These are phyloP conservation scores for Bombus impatiens DNA, from an alignment of 1,140 invertebrate species.

Conservation along the genomic window DNA sequence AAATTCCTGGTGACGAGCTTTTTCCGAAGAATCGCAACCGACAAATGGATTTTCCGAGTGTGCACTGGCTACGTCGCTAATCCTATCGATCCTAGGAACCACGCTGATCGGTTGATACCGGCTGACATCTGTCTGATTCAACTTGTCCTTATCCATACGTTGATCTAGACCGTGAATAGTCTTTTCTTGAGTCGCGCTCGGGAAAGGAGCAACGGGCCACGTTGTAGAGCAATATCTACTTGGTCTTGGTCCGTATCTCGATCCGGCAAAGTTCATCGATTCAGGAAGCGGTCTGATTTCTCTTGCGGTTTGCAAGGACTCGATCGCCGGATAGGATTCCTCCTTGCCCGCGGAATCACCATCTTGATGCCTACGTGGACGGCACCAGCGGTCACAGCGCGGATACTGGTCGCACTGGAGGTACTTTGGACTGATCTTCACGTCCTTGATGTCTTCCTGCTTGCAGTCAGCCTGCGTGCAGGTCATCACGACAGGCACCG, in stretches of 20 bases:
- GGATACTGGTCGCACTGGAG: slow-evolving; percentile 69
- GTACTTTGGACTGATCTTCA: slow-evolving; percentile 67
- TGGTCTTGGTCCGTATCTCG: slow-evolving; percentile 18
- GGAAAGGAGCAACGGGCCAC: slow-evolving; percentile 37
- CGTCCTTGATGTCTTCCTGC: slow-evolving; percentile 68
- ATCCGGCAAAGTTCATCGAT: slow-evolving; percentile 40
- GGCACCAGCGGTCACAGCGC: slow-evolving; percentile 48
- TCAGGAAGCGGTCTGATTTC: slow-evolving; percentile 48
- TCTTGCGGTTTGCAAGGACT: slow-evolving; percentile 19
- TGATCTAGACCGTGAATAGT: neutral
- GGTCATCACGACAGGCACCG: slow-evolving; percentile 63
- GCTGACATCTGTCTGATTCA: slow-evolving; percentile 1
- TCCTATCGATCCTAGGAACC: slow-evolving; percentile 5
- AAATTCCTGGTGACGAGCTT: slow-evolving; percentile 2
- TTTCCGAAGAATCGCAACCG: neutral
- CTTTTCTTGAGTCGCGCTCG: slow-evolving; percentile 3
- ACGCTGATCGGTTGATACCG: slow-evolving; percentile 2
- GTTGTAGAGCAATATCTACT: slow-evolving; percentile 28
- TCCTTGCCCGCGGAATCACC: slow-evolving; percentile 31
- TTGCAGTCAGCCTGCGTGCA: slow-evolving; percentile 58
- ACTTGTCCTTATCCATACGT: neutral
- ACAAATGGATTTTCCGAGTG: neutral
- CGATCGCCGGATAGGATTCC: slow-evolving; percentile 35
- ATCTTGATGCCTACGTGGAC: slow-evolving; percentile 1
- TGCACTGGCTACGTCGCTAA: neutral